Percentiles rank a stretch among this genome's conserved stretches.
phyloP scores from a whole-genome alignment of 2,797 vertebrate species.

The Falco concolor region DNA sequence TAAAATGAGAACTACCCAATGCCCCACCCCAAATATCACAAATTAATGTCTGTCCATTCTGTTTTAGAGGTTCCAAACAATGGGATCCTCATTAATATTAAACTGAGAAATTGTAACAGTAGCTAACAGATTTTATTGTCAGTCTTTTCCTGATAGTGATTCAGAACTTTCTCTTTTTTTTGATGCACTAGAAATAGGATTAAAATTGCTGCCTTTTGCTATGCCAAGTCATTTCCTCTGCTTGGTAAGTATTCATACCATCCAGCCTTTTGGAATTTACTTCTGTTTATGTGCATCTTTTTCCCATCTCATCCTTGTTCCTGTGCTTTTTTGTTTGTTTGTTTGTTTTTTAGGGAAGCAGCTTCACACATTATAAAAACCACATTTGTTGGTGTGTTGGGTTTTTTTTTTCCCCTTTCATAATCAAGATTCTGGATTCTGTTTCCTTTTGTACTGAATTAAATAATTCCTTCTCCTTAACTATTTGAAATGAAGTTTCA shows the following conservation, averaged over 20 bases:
- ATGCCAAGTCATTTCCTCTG: background rate
- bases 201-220: background rate
- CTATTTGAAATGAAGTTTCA: background rate
- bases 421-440: background rate
- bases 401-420: background rate
- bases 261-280: background rate
- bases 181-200: background rate
- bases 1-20: background rate
- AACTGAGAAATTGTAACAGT: background rate
- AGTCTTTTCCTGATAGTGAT: background rate
- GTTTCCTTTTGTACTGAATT: background rate
- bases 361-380: background rate
- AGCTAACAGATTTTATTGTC: background rate
- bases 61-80: background rate
- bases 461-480: background rate
- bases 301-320: background rate
- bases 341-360: background rate
- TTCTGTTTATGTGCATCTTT: background rate
- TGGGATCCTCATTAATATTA: background rate
- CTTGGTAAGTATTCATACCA: background rate
- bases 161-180: background rate
- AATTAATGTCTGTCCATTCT: background rate
- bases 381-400: background rate
- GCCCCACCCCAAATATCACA: background rate
- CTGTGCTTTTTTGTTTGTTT: background rate